Evolutionary conservation across 2,113 vertebrate genomes (phyloP).

Genomic region (Etia nguti): DNA sequence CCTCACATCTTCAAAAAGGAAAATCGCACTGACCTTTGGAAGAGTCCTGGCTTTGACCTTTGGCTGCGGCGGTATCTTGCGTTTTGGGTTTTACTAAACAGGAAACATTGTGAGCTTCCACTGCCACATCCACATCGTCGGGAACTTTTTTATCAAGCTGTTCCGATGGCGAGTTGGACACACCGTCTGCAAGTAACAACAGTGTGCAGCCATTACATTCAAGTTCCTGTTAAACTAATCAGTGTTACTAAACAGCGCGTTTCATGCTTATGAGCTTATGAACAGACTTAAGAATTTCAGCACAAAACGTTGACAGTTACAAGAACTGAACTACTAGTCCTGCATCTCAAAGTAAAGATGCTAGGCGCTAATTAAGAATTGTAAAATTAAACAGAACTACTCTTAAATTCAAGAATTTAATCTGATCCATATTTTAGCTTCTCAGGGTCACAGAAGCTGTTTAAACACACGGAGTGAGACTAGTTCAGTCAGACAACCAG

Average conservation of each 20-base stretch:
- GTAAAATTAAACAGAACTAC: background rate
- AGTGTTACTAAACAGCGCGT: background rate
- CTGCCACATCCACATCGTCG: conserved; percentile 19
- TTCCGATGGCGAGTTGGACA: background rate
- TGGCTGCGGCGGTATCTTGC: background rate
- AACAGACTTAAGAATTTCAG: background rate
- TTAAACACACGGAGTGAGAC: background rate
- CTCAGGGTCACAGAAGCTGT: background rate
- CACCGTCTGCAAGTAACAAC: conserved; percentile 15
- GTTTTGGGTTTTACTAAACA: background rate
- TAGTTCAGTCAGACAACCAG: background rate
- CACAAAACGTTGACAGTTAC: background rate
- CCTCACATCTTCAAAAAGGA: background rate
- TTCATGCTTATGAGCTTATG: background rate
- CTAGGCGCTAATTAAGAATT: background rate
- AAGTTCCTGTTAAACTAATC: background rate
- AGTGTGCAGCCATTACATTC: background rate
- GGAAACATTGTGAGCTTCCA: conserved; percentile 14
- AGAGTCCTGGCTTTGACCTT: background rate
- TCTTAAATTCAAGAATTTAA: background rate
- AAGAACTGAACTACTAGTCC: background rate
- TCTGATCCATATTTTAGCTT: background rate
- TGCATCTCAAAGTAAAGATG: fast-evolving
- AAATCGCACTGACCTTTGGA: conserved; percentile 35
- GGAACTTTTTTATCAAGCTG: background rate